These are phyloP conservation scores for Lampris incognitus DNA, from an alignment of 2,113 vertebrate species.

Conservation along the genomic window DNA sequence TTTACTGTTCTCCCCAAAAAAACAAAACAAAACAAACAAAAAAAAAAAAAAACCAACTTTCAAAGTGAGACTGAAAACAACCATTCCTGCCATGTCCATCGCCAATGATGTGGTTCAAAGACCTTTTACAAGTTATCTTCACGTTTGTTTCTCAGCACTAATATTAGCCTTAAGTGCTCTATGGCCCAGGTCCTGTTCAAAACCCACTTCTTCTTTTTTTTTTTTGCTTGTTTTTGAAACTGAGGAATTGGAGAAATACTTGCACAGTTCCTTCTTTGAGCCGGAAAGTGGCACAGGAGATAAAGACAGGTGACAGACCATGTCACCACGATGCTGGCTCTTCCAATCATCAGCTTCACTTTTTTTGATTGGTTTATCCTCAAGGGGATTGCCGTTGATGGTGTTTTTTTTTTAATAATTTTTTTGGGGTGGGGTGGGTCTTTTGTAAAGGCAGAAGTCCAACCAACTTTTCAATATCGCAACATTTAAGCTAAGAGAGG, in stretches of 20 bases:
- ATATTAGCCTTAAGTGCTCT: slow-evolving; percentile 86
- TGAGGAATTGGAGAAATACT: slow-evolving; percentile 80
- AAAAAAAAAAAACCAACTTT: slow-evolving; percentile 54
- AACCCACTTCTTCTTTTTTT: slow-evolving; percentile 53
- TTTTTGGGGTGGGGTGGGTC: neutral
- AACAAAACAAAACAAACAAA: neutral
- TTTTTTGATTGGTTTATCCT: slow-evolving; percentile 35
- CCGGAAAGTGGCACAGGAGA: slow-evolving; percentile 76
- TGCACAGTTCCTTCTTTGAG: slow-evolving; percentile 86
- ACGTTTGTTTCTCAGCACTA: slow-evolving; percentile 79
- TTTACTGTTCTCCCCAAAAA: slow-evolving; percentile 56
- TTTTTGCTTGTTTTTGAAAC: slow-evolving; percentile 67
- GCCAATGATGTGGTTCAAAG: slow-evolving; percentile 77
- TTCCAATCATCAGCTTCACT: slow-evolving; percentile 75
- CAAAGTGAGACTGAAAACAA: slow-evolving; percentile 66
- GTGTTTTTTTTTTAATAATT: slow-evolving; percentile 33
- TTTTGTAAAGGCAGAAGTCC: slow-evolving; percentile 41
- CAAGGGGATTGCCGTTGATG: slow-evolving; percentile 72
- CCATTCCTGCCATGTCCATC: slow-evolving; percentile 78
- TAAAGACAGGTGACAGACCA: slow-evolving; percentile 57
- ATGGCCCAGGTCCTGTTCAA: slow-evolving; percentile 79
- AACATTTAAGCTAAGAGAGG: slow-evolving; percentile 78
- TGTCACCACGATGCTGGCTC: slow-evolving; percentile 58
- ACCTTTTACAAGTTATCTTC: slow-evolving; percentile 73
- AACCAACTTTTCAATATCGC: slow-evolving; percentile 60